Evolutionary conservation across 2,888 invertebrate species (phyloP), one percentile per base, ranked within the genome.

Genomic region (Seira ritae): DNA sequence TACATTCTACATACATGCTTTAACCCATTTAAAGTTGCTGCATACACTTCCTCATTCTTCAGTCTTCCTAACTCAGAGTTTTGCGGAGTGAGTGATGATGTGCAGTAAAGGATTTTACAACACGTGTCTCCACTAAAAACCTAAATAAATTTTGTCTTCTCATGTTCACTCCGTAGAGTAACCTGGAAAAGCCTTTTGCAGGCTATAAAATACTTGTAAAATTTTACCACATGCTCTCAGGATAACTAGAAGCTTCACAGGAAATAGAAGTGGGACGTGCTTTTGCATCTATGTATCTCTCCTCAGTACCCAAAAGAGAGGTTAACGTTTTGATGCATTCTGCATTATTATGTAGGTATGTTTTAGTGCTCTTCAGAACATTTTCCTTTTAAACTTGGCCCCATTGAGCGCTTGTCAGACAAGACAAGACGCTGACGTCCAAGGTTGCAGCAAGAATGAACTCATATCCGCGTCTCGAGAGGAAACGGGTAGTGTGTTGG

Each of bases 21-120:
- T n/a, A n/a, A n/a, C 50, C 50, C 50, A 50, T 50, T 50, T 50
- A 50, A 3, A 8, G 15, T n/a, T n/a, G 50, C 6, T 62, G 22
- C 20, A 12, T 55, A 62, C 62, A 62, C 19, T 62, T 62, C 12
- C 10, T 62, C n/a, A 55, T 12, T 12, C 55, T 17, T 17, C n/a
- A n/a, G n/a, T n/a, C n/a, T 55, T 55, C 55, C 3, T 2, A 2
- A 4, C 22, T 62, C n/a, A 3, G 15, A 55, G 15, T 62, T 62
- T 19, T 12, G 62, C 20, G 22, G 22, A 20, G 20, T 71, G 55
- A 50, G 71, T 71, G 50, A 20, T 42, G 20, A 42, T 69, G 20
- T 69, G 69, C 42, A 69, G 46, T 70, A 20, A 77, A 66, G 66
- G 65, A 71, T 71, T 78, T 77, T 78, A 71, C 46, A 78, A 42